Conservation (phyloP, 2,888 invertebrate species). For the Epinotia brunnichana region DNA sequence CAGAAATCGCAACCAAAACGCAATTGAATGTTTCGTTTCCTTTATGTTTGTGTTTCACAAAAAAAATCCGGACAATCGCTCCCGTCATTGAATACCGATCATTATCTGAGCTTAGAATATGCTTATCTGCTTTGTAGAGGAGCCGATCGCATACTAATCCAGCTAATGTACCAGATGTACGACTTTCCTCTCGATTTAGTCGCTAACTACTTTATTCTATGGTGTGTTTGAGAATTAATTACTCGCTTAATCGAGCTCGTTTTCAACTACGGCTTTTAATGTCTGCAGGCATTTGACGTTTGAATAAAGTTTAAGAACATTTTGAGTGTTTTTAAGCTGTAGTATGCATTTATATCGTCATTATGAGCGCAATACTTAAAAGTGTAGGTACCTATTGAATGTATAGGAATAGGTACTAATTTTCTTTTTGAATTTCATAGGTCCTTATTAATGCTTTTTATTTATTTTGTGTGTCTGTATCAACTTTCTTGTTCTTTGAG, state of each 20-base stretch:
- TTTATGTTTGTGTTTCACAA: conserved; percentile 61
- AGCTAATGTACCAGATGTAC: conserved; percentile 66
- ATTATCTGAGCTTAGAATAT: conserved; percentile 73
- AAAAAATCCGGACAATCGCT: conserved; percentile 76
- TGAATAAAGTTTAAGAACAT: background rate
- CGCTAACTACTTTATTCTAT: conserved; percentile 51
- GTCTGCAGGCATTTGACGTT: conserved; percentile 10
- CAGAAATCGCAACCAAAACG: conserved; percentile 74
- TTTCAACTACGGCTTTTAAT: conserved; percentile 15
- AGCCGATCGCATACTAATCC: conserved; percentile 73
- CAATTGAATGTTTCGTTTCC: conserved; percentile 74
- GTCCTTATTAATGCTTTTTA: too few relatives aligned
- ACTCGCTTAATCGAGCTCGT: conserved; percentile 26
- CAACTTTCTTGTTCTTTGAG: too few relatives aligned
- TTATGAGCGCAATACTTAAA: too few relatives aligned
- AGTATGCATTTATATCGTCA: too few relatives aligned
- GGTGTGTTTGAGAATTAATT: conserved; percentile 41
- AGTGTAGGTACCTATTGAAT: too few relatives aligned
- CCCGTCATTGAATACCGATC: conserved; percentile 79
- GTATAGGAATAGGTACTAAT: too few relatives aligned
- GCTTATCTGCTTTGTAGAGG: conserved; percentile 75
- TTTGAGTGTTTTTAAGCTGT: too few relatives aligned
- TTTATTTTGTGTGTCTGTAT: too few relatives aligned
- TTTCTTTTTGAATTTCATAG: too few relatives aligned
- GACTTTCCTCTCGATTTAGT: conserved; percentile 73